Conservation (phyloP, 92 coral and sea anemone species). For the Heteractis magnifica region DNA sequence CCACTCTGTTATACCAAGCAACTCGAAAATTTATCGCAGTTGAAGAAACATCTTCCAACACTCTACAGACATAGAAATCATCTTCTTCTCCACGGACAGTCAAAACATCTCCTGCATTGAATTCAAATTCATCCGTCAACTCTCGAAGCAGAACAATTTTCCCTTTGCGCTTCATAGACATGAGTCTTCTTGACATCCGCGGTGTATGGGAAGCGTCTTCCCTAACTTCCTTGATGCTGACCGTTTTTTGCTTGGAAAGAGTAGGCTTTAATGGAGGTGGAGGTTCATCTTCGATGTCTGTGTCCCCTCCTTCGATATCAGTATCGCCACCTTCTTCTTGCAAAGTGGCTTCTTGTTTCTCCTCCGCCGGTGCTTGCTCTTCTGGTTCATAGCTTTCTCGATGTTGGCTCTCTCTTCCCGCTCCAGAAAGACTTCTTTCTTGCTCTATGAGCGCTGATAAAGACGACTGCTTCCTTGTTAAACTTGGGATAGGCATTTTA, state of each 20-base stretch:
- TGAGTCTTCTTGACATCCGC: slow-evolving; percentile 75
- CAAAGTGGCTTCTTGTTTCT: slow-evolving; percentile 1
- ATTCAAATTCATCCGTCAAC: slow-evolving; percentile 75
- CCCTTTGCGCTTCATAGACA: slow-evolving; percentile 78
- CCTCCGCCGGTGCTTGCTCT: slow-evolving; percentile 11
- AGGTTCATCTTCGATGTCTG: slow-evolving; percentile 60
- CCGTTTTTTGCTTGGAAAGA: slow-evolving; percentile 40
- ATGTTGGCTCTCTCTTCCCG: neutral
- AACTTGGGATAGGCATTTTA: slow-evolving; percentile 54
- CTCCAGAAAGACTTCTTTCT: slow-evolving; percentile 49
- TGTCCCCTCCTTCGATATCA: slow-evolving; percentile 72
- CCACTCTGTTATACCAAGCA: slow-evolving; percentile 78
- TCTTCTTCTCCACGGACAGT: slow-evolving; percentile 86
- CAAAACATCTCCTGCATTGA: slow-evolving; percentile 74
- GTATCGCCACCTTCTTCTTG: slow-evolving; percentile 40
- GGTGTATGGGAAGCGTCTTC: slow-evolving; percentile 37
- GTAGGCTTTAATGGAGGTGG: slow-evolving; percentile 18
- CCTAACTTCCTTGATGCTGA: slow-evolving; percentile 14
- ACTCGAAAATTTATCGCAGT: slow-evolving; percentile 58
- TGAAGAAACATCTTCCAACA: slow-evolving; percentile 67
- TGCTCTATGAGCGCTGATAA: slow-evolving; percentile 66
- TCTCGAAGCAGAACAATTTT: slow-evolving; percentile 53
- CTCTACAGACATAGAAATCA: slow-evolving; percentile 80
- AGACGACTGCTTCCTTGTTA: slow-evolving; percentile 68
- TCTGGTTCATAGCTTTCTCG: slow-evolving; percentile 34